These are phyloP conservation scores for Ctenicera cuprea DNA, from an alignment of 2,888 invertebrate species.

Conservation along the genomic window DNA sequence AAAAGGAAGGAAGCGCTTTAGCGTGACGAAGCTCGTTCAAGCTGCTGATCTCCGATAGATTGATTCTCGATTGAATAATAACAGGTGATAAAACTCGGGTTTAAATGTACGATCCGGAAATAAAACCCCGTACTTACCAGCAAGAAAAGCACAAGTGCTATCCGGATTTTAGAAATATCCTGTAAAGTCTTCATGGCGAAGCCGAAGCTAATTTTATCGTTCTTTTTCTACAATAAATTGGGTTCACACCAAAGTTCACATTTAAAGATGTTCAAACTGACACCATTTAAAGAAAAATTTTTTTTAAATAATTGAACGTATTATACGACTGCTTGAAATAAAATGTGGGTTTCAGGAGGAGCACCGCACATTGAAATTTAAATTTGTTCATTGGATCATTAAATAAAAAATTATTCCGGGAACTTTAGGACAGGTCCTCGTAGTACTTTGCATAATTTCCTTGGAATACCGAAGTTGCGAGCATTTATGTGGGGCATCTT, in stretches of 20 bases:
- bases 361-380: conserved; percentile 22
- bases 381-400: conserved; percentile 28
- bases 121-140: conserved; percentile 9
- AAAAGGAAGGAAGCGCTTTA: conserved; percentile 1
- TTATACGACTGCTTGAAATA: background rate
- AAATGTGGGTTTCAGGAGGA: background rate
- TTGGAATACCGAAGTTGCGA: conserved; percentile 20
- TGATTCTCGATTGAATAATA: conserved; percentile 30
- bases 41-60: conserved; percentile 10
- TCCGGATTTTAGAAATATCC: background rate
- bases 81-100: conserved; percentile 27
- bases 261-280: too few relatives aligned
- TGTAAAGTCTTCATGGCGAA: background rate
- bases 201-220: conserved; percentile 4
- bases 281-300: background rate
- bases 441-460: conserved; percentile 25
- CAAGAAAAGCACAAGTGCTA: conserved; percentile 3
- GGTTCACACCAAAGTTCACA: too few relatives aligned
- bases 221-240: too few relatives aligned
- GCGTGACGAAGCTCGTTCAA: background rate
- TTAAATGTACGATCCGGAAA: conserved; percentile 22
- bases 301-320: conserved; percentile 9
- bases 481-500: conserved; percentile 3
- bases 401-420: conserved; percentile 31
- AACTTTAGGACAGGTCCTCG: conserved; percentile 32